Conservation (phyloP, 2,888 invertebrate species). For the Chymomyza caudatula region DNA sequence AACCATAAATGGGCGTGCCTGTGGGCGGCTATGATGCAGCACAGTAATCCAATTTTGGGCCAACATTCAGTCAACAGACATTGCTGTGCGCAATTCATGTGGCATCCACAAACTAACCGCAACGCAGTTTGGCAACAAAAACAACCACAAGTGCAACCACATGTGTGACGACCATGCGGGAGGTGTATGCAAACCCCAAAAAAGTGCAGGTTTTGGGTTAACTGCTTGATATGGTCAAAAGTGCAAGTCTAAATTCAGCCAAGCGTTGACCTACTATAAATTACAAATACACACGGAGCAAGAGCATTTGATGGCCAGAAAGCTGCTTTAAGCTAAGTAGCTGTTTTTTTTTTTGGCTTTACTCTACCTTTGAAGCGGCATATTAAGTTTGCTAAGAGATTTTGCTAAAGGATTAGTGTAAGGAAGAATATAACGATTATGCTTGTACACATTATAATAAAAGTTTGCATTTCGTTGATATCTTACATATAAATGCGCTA, state of each 20-base stretch:
- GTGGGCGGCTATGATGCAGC: background rate
- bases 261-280: background rate
- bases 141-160: too few species aligned
- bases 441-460: too few species aligned
- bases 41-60: slow-evolving; percentile 22
- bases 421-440: too few species aligned
- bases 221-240: slow-evolving; percentile 10
- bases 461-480: too few species aligned
- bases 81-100: slow-evolving; percentile 14
- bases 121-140: slow-evolving; percentile 14
- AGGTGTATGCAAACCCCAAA: background rate
- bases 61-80: slow-evolving; percentile 6
- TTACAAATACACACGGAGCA: too few species aligned
- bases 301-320: too few species aligned
- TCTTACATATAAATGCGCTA: too few species aligned
- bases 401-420: too few species aligned
- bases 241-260: slow-evolving; percentile 4
- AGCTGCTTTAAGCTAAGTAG: too few species aligned
- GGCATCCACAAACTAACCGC: slow-evolving; percentile 9
- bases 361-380: too few species aligned
- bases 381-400: too few species aligned
- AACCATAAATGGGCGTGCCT: background rate
- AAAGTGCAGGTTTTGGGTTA: background rate
- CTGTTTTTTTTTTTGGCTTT: too few species aligned
- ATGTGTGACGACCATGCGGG: background rate